phyloP scores from a whole-genome alignment of 2,888 invertebrate species.

The Cheilosia grossa region DNA sequence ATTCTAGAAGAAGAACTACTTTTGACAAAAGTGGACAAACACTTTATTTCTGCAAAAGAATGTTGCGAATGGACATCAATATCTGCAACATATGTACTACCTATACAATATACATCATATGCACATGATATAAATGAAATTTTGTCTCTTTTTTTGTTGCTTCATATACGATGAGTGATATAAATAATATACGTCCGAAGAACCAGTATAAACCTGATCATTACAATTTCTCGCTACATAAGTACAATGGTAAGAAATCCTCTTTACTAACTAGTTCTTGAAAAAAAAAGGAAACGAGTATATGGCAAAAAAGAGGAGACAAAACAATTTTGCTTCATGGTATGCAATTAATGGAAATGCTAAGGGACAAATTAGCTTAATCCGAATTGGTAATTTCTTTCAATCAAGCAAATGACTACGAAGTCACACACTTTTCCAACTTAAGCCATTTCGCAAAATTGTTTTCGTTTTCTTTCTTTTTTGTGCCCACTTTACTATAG shows the following conservation, averaged over 20 bases:
- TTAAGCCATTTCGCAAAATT: conserved; percentile 13
- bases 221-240: conserved; percentile 17
- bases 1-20: too few species aligned
- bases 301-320: conserved; percentile 2
- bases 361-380: conserved; percentile 51
- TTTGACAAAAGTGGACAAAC: too few species aligned
- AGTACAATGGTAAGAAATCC: conserved; percentile 31
- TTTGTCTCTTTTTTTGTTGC: neutral
- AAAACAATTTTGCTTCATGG: conserved; percentile 28
- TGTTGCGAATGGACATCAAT: too few species aligned
- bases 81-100: too few species aligned
- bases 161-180: neutral
- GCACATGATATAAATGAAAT: too few species aligned
- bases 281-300: conserved; percentile 6
- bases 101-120: too few species aligned
- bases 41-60: too few species aligned
- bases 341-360: conserved; percentile 47
- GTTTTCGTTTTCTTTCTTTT: conserved; percentile 8
- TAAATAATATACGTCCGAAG: neutral
- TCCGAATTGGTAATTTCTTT: conserved; percentile 50
- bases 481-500: conserved; percentile 9
- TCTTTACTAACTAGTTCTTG: conserved; percentile 22
- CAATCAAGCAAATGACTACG: conserved; percentile 34
- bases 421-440: conserved; percentile 12
- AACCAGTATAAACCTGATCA: conserved; percentile 5